These are phyloP conservation scores for Phrynocephalus guinanensis DNA, from an alignment of 2,797 vertebrate genomes.

Conservation along the genomic window DNA sequence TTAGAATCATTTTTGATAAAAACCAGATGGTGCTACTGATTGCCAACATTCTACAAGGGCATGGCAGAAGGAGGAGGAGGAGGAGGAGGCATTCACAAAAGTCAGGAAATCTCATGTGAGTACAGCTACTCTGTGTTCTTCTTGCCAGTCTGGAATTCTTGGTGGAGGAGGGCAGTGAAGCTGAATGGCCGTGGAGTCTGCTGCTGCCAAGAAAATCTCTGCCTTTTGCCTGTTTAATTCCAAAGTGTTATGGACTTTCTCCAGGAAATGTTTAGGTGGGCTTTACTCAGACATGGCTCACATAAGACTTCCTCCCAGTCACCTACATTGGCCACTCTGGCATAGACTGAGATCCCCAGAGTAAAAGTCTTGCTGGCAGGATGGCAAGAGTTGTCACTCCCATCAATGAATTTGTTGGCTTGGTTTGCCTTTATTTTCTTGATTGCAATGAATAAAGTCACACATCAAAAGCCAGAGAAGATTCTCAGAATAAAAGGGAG, in stretches of 20 bases:
- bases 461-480: neutral
- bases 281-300: neutral
- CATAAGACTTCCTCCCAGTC: neutral
- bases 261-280: neutral
- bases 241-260: neutral
- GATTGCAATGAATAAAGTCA: no score
- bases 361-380: no score
- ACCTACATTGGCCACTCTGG: neutral
- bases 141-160: accelerated
- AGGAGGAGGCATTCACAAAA: neutral
- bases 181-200: neutral
- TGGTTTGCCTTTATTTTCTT: neutral
- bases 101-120: constrained; percentile 10
- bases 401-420: neutral
- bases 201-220: neutral
- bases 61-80: no score
- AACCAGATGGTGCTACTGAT: no score
- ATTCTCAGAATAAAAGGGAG: neutral
- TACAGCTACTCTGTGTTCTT: neutral
- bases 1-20: no score
- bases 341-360: neutral
- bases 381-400: neutral
- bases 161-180: accelerated
- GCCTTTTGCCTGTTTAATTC: neutral
- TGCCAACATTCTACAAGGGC: no score